Evolutionary conservation across 2,797 vertebrate species (phyloP), one percentile per base, ranked within the genome.

Genomic region (Hozukius guyotensis): DNA sequence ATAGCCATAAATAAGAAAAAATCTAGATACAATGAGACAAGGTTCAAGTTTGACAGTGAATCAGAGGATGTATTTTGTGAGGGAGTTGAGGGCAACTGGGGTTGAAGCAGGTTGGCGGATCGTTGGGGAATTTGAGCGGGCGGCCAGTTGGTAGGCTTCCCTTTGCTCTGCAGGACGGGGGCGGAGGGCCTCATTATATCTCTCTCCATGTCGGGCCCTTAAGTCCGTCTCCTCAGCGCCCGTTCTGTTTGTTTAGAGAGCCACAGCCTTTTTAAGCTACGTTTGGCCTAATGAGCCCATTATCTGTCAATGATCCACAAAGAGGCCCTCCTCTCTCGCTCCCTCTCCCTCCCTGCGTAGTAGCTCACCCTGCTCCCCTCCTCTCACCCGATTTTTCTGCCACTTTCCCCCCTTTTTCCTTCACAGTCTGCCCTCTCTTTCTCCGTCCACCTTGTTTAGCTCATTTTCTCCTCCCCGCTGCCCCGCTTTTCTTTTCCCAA

Each of bases 271-370:
- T 94, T 94, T 90, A 95, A 96, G 93, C 91, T 92, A 92, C 85
- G 63, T 94, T 93, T 90, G 93, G 88, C 90, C 94, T 96, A 96
- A 96, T 96, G 94, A 96, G 94, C 91, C 94, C 94, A 96, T 96
- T 96, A 96, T 95, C 94, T 94, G 94, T 93, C 93, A 95, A 92
- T 95, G 94, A 96, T 95, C 95, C 93, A 95, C 93, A 95, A 92
- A 95, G 90, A 85, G 90, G 88, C 90, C 92, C 93, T 91, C 90
- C 90, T 85, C 89, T 86, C 84, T 80, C 53, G 11, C 83, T 80
- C 78, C 32, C 76, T 49, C 89, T 82, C 80, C 83, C 82, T 80
- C 82, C 72, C 65, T 64, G 52, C 76, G 83, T 85, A 80, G 87
- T 75, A 82, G 84, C 85, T 72, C 18, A 25, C 86, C 75, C 83